phyloP scores from a whole-genome alignment of 2,113 vertebrate species.

The Machaerirhynchus nigripectus region DNA sequence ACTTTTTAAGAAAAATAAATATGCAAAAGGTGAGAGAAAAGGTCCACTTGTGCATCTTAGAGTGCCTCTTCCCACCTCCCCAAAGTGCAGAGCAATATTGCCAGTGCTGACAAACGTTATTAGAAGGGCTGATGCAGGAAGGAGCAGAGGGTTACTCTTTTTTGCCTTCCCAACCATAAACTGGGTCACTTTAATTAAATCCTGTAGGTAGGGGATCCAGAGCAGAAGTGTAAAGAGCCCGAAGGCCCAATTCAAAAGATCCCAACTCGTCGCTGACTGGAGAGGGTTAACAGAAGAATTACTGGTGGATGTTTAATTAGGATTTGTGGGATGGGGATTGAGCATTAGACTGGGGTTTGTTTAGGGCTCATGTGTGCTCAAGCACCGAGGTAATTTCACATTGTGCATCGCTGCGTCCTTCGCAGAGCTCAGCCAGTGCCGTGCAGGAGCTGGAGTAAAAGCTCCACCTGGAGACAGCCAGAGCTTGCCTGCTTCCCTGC shows the following conservation, averaged over 20 bases:
- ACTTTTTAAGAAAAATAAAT: not conserved
- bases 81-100: conserved; percentile 1
- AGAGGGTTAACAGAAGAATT: conserved; percentile 47
- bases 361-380: conserved; percentile 39
- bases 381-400: not conserved
- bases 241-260: not conserved
- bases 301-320: conserved; percentile 46
- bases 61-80: not conserved
- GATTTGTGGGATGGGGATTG: conserved; percentile 37
- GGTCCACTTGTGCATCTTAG: not conserved
- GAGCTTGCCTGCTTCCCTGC: not conserved
- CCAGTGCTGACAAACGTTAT: not conserved
- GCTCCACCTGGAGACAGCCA: conserved; percentile 67
- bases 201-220: not conserved
- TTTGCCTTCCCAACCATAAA: not conserved
- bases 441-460: conserved; percentile 59
- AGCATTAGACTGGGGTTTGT: conserved; percentile 23
- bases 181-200: conserved; percentile 58
- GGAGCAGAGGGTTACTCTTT: not conserved
- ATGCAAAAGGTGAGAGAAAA: not conserved
- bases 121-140: not conserved
- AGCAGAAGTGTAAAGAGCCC: not conserved
- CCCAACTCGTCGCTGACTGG: not conserved
- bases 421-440: not conserved
- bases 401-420: not conserved